A percentile compares a stretch with the other conserved stretches of the same genome.
Conservation (phyloP, 2,113 vertebrate genomes). For the Chionomys nivalis region DNA sequence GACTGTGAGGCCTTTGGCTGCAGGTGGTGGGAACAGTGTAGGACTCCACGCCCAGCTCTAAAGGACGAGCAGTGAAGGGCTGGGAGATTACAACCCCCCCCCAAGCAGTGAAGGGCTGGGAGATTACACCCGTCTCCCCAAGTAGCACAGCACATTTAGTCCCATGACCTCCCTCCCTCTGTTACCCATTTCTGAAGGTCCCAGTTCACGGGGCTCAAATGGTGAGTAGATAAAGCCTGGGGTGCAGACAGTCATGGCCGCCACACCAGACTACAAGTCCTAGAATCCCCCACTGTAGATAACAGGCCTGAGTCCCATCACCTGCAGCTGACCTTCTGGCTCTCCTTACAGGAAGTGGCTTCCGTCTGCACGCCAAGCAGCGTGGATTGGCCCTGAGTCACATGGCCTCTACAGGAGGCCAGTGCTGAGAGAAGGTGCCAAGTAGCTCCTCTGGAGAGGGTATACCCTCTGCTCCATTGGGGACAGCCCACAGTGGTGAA, state of each 20-base stretch:
- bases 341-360: neutral
- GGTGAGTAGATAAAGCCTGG: neutral
- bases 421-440: too few species aligned
- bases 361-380: neutral
- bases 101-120: neutral
- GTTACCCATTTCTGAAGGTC: neutral
- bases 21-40: accelerated
- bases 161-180: neutral
- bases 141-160: neutral
- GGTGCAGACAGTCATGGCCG: too few species aligned
- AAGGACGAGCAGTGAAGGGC: neutral
- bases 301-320: neutral
- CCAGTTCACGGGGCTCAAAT: neutral
- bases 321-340: too few species aligned
- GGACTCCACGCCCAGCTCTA: too few species aligned
- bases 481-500: neutral
- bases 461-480: neutral
- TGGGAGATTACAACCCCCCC: too few species aligned
- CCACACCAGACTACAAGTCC: neutral
- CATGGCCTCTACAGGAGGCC: neutral
- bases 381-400: neutral
- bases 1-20: too few species aligned
- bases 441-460: too few species aligned
- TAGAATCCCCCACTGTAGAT: neutral
- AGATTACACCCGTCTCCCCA: too few species aligned